These are phyloP conservation scores for Caenorhabditis remanei DNA, from an alignment of 1,140 invertebrate species.

Conservation along the genomic window DNA sequence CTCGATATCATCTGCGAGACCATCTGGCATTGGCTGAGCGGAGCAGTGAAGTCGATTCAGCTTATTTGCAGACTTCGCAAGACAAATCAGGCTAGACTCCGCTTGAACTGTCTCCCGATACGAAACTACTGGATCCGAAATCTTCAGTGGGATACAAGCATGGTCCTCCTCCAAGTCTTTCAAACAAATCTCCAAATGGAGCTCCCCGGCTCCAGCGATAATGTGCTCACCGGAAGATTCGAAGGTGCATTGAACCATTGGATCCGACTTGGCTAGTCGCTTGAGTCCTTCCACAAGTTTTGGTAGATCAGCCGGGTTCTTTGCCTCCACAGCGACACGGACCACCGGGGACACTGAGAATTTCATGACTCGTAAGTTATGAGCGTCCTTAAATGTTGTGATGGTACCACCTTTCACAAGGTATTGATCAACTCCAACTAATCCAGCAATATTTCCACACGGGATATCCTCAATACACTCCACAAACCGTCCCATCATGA, in stretches of 20 bases:
- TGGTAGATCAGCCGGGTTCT: conserved; percentile 97
- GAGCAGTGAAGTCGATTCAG: conserved; percentile 99
- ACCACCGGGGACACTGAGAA: conserved; percentile 99
- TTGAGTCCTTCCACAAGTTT: conserved; percentile 85
- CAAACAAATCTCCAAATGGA: conserved; percentile 99
- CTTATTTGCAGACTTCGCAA: conserved; percentile 99
- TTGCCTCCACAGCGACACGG: conserved; percentile 97
- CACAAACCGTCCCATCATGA: conserved; percentile 99
- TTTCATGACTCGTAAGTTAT: conserved; percentile 90
- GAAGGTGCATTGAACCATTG: conserved; percentile 99
- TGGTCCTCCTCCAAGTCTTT: conserved; percentile 99
- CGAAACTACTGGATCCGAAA: conserved; percentile 98
- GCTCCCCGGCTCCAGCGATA: conserved; percentile 97
- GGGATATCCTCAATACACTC: conserved; percentile 99
- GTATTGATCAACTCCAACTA: conserved; percentile 99
- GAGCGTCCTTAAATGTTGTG: conserved; percentile 97
- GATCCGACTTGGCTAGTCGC: conserved; percentile 98
- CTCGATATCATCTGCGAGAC: conserved; percentile 96
- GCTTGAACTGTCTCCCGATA: conserved; percentile 98
- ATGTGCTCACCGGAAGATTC: conserved; percentile 99
- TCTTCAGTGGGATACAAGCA: conserved; percentile 98
- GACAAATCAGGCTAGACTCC: conserved; percentile 92
- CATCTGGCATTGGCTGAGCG: conserved; percentile 93
- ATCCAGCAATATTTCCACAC: conserved; percentile 98
- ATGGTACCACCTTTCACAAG: conserved; percentile 99